Percentiles rank a stretch among this genome's conserved stretches.
phyloP scores from a whole-genome alignment of 2,797 vertebrate species.

The Pempheris klunzingeri region DNA sequence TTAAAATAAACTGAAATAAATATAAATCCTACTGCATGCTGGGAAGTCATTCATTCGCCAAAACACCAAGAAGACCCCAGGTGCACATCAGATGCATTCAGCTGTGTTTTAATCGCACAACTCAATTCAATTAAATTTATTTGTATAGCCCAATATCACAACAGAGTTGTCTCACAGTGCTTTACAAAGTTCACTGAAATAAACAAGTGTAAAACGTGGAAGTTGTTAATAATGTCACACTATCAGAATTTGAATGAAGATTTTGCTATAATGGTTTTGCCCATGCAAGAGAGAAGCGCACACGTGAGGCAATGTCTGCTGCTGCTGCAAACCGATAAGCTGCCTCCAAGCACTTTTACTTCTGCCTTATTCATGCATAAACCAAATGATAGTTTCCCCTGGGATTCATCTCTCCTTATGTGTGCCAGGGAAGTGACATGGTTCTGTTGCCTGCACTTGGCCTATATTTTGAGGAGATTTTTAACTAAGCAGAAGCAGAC shows the following conservation, averaged over 20 bases:
- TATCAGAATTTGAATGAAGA: neutral
- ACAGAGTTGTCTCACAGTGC: no score
- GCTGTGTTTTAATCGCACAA: neutral
- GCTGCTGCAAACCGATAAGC: neutral
- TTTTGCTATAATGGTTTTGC: neutral
- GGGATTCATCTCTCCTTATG: neutral
- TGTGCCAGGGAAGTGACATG: neutral
- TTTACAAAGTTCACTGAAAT: no score
- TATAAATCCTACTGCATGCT: no score
- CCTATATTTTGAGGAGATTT: neutral
- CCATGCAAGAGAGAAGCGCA: neutral
- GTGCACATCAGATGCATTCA: neutral
- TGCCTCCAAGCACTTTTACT: neutral
- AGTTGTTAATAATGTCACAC: neutral
- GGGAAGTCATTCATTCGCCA: neutral
- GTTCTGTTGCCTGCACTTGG: neutral
- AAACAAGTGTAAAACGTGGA: no score
- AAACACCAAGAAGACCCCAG: neutral
- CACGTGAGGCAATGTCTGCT: neutral
- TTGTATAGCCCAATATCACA: no score
- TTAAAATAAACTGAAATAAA: neutral
- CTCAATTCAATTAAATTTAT: no score
- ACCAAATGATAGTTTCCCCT: neutral
- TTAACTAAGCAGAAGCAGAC: neutral
- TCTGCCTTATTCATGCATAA: neutral